phyloP scores from a whole-genome alignment of 2,888 invertebrate genomes.

The Xestia ashworthii region DNA sequence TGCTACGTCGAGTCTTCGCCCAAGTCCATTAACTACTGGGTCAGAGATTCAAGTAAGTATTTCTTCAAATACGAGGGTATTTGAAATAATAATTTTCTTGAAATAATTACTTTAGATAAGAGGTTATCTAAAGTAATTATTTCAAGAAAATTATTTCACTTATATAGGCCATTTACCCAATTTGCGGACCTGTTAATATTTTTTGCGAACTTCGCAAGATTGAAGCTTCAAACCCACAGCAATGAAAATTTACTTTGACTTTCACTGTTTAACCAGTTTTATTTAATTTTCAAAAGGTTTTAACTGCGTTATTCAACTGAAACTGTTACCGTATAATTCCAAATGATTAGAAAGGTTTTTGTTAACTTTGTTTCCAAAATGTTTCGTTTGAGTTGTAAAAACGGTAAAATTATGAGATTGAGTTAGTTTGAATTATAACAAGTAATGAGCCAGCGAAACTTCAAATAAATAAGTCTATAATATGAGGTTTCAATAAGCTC shows the following conservation, averaged over 20 bases:
- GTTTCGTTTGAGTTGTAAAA: conserved; percentile 49
- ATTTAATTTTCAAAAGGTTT: conserved; percentile 63
- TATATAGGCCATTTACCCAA: conserved; percentile 39
- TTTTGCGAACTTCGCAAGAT: conserved; percentile 56
- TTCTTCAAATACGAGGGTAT: conserved; percentile 16
- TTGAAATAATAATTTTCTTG: conserved; percentile 28
- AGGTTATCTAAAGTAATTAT: conserved; percentile 9
- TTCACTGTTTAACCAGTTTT: conserved; percentile 53
- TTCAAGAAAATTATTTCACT: conserved; percentile 37
- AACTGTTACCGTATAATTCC: conserved; percentile 53
- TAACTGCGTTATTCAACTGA: conserved; percentile 55
- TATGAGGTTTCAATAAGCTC: background rate
- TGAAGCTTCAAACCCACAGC: conserved; percentile 49
- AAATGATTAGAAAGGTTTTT: conserved; percentile 54
- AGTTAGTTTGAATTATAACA: conserved; percentile 7
- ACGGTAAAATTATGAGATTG: conserved; percentile 3
- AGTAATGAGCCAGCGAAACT: background rate
- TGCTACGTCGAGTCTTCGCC: conserved; percentile 98
- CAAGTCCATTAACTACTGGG: conserved; percentile 97
- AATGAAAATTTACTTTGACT: conserved; percentile 59
- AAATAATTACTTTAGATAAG: conserved; percentile 22
- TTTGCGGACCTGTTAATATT: conserved; percentile 45
- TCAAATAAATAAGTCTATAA: background rate
- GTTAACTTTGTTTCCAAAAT: conserved; percentile 55
- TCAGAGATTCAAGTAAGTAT: conserved; percentile 95